Base-by-base conservation (phyloP, 2,888 invertebrate genomes). In the Nomada hirtipes region DNA sequence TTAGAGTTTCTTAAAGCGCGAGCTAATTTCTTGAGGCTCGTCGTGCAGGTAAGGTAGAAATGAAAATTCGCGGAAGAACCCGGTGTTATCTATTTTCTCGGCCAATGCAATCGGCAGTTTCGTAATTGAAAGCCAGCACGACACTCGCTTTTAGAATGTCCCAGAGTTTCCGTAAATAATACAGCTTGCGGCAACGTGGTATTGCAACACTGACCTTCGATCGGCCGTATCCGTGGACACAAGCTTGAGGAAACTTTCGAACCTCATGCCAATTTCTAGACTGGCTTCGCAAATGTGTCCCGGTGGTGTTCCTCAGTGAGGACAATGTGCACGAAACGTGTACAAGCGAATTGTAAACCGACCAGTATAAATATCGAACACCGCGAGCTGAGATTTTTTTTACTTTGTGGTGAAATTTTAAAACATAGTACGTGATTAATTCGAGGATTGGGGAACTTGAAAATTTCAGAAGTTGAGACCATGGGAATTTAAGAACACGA, bases 151-250 rank as follows among this genome's bases (percentile, higher is more conserved):
- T 74, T 73, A 73, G 83, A 83, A 74, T 77, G 67, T 71, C 53
- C 74, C 60, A 76, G 76, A 70, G 71, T 78, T 88, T 86, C 78
- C 80, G 79, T 75, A 88, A 86, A 88, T 86, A 86, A 86, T 86
- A 64, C 71, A 67, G 80, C 72, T 64, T 60, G 72, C 85, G 61
- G 77, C 81, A 76, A 55, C 80, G 60, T 44, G 74, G 57, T 26
- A 78, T 87, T 87, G 79, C 86, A 79, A 86, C 88, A 88, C 69
- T 88, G 86, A 86, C 84, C 86, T 87, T 88, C 86, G 78, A 88
- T 87, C 75, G 42, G 63, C 53, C 47, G 59, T 52, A 76, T 76
- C 68, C 69, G 63, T 67, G 74, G 23, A 61, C 42, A 55, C 76
- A 63, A 59, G 70, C 52, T 47, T 61, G 59, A 79, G 64, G 70